Conservation (phyloP, 1,140 invertebrate species). For the Drosophila pseudoananassae region DNA sequence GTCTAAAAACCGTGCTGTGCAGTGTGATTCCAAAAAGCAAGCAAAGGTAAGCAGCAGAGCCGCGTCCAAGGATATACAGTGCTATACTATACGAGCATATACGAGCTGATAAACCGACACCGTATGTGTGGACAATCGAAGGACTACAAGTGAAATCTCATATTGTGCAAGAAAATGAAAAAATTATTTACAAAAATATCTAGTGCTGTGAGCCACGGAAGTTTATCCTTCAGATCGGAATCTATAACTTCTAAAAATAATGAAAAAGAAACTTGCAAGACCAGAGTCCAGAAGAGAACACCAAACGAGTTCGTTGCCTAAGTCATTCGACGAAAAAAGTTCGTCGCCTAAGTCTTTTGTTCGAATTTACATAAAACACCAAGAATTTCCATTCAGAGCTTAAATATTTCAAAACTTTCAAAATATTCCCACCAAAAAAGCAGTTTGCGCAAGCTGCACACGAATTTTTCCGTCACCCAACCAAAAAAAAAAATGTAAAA, state of each 20-base stretch:
- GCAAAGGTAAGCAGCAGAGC: constrained; percentile 67
- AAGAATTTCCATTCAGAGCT: background rate
- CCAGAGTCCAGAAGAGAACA: constrained; percentile 18
- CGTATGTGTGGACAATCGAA: constrained; percentile 44
- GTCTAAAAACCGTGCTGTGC: constrained; percentile 46
- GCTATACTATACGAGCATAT: constrained; percentile 9
- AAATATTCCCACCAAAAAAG: constrained; percentile 27
- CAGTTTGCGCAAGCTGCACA: constrained; percentile 29
- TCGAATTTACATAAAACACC: background rate
- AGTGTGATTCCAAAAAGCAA: constrained; percentile 45
- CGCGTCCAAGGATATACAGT: constrained; percentile 65
- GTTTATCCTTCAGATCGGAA: constrained; percentile 13
- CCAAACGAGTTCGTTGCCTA: constrained; percentile 44
- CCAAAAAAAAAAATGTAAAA: constrained; percentile 10
- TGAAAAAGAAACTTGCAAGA: constrained; percentile 13
- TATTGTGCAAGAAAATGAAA: constrained; percentile 29
- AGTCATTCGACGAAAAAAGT: constrained; percentile 50
- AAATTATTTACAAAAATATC: constrained; percentile 14
- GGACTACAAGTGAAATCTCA: constrained; percentile 35
- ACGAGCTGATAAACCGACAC: background rate
- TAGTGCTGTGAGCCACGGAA: constrained; percentile 47
- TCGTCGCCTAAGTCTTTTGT: constrained; percentile 52
- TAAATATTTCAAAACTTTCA: constrained; percentile 8
- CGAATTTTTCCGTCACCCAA: constrained; percentile 35
- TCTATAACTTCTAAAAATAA: constrained; percentile 6